Evolutionary conservation across 2,888 invertebrate species (phyloP), one percentile per base, ranked within the genome.

Genomic region (Vandiemenella viatica): DNA sequence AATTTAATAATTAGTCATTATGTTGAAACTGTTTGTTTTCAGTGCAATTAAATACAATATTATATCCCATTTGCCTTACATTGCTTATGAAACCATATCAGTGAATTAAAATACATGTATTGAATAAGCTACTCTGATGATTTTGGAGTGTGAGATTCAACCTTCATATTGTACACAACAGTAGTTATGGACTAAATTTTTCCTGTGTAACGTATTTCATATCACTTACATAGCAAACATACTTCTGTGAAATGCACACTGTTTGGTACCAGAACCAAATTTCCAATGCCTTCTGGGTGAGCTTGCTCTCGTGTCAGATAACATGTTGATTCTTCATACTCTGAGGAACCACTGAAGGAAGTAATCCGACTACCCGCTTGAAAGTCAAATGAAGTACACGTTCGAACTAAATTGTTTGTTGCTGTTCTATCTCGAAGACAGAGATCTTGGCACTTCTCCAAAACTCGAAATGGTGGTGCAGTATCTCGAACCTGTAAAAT

Each of bases 241-340:
- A 90, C 82, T 74, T 90, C 90, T 48, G 85, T 86, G 63, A 89
- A 90, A 63, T 90, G 89, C 4, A 89, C 86, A 60, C 87, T 87
- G 58, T 89, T 89, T 1, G 88, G 88, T 7, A 88, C 86, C 50
- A 86, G 74, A 77, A 89, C 86, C n/a, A 90, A 73, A 55, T 82
- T 84, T 26, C 89, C 90, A 42, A 88, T 84, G 37, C 90, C 90
- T 67, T 91, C 90, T 0, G 90, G 89, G 46, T 81, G 79, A 0
- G 88, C 84, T 59, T 87, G 86, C 63, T 90, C 89, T 26, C 85
- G 72, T 0, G 88, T 87, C 54, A 91, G 66, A 63, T 86, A 89
- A 62, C 90, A 90, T 15, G 83, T 83, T 10, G 88, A 88, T 62
- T 90, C 89, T 61, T 90, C 90, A 61, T 85, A 89, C 61, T 88